Evolutionary conservation across 2,113 vertebrate genomes (phyloP).

Genomic region (Verasper variegatus): DNA sequence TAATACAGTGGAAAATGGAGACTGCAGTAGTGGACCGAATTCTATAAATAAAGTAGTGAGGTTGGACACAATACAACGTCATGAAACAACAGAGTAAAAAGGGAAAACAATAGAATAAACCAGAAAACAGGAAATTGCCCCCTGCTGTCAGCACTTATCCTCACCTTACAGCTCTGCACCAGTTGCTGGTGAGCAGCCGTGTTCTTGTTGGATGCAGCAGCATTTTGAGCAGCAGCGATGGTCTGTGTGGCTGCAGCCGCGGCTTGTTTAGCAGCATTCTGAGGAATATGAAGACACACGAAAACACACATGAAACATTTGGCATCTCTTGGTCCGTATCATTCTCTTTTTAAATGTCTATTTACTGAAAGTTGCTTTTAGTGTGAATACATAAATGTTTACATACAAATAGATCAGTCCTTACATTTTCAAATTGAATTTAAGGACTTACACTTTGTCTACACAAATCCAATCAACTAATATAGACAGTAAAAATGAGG

Average conservation of each 20-base stretch:
- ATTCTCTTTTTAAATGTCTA: not conserved
- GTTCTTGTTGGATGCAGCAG: slow-evolving; percentile 96
- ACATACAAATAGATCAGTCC: not conserved
- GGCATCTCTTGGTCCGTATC: not conserved
- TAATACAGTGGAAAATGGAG: not conserved
- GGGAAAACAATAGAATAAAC: not conserved
- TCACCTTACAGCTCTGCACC: slow-evolving; percentile 98
- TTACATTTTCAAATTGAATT: too few relatives aligned
- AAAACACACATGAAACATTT: not conserved
- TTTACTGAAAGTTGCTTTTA: not conserved
- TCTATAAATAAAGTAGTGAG: not conserved
- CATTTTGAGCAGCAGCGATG: slow-evolving; percentile 97
- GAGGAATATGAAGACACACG: not conserved
- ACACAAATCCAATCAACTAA: not conserved
- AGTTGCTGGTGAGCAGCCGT: slow-evolving; percentile 95
- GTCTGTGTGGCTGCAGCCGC: slow-evolving; percentile 97
- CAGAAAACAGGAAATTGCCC: not conserved
- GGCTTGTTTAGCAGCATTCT: slow-evolving; percentile 98
- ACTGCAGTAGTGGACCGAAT: too few relatives aligned
- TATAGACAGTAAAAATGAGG: not conserved
- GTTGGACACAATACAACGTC: not conserved
- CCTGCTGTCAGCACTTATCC: slow-evolving; percentile 1
- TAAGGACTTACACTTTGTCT: not conserved
- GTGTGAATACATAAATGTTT: not conserved
- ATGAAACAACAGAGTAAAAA: not conserved